A percentile compares a stretch with the other conserved stretches of the same genome.
These are phyloP conservation scores for Brenthis ino DNA, from an alignment of 2,888 invertebrate species.

Conservation along the genomic window DNA sequence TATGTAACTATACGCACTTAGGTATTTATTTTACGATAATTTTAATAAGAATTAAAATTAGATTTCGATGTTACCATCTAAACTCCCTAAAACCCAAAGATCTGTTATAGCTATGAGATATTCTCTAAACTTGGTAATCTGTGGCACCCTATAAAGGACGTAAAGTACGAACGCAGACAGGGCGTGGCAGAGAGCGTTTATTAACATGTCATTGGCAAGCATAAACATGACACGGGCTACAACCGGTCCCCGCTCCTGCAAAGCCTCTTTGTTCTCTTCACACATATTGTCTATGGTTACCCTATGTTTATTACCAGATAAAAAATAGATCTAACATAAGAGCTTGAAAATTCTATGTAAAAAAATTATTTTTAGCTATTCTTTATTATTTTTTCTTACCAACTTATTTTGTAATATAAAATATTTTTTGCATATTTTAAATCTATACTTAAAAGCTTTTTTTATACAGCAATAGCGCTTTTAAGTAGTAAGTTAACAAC, in stretches of 20 bases:
- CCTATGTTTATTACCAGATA: slow-evolving; percentile 24
- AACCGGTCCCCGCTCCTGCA: slow-evolving; percentile 52
- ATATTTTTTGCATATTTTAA: too few species aligned
- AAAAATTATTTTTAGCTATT: neutral
- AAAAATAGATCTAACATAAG: slow-evolving; percentile 1
- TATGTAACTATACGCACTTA: too few species aligned
- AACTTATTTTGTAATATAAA: too few species aligned
- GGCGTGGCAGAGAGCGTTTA: slow-evolving; percentile 53
- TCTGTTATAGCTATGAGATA: slow-evolving; percentile 6
- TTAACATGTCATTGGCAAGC: slow-evolving; percentile 65
- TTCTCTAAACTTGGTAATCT: slow-evolving; percentile 25
- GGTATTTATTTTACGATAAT: too few species aligned
- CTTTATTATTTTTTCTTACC: neutral
- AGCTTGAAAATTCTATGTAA: neutral
- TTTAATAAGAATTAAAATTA: too few species aligned
- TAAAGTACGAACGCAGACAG: slow-evolving; percentile 39
- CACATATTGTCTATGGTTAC: slow-evolving; percentile 57
- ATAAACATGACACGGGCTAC: slow-evolving; percentile 46
- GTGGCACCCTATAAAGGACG: slow-evolving; percentile 21
- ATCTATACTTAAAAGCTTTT: too few species aligned
- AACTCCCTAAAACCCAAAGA: too few species aligned
- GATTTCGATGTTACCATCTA: too few species aligned
- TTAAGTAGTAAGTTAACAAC: too few species aligned
- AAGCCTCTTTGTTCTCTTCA: slow-evolving; percentile 61
- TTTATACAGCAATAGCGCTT: too few species aligned